phyloP scores from a whole-genome alignment of 2,113 vertebrate genomes.

The Eira barbara region DNA sequence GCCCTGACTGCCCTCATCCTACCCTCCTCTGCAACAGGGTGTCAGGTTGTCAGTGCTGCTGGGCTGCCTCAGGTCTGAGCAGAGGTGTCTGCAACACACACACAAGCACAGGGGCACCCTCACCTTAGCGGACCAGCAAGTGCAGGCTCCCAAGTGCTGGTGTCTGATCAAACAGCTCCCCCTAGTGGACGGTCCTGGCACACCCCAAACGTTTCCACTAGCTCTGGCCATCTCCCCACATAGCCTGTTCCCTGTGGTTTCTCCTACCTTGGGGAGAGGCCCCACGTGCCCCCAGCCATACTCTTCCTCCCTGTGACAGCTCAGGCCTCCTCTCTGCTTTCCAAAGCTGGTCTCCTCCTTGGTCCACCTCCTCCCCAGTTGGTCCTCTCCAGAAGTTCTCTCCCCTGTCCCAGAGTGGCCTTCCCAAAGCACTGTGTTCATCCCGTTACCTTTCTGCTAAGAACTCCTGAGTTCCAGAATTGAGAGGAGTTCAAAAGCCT shows the following conservation, averaged over 20 bases:
- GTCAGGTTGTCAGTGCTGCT: background rate
- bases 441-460: background rate
- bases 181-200: background rate
- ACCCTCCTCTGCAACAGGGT: background rate
- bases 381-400: background rate
- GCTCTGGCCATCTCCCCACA: background rate
- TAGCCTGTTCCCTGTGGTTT: background rate
- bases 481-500: background rate
- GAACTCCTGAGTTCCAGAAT: background rate
- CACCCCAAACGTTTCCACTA: background rate
- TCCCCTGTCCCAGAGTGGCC: too few species aligned
- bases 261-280: background rate
- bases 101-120: background rate
- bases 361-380: background rate
- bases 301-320: background rate
- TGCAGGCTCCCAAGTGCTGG: background rate
- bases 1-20: background rate
- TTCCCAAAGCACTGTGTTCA: background rate
- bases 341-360: background rate
- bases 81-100: accelerated
- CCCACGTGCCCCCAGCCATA: background rate
- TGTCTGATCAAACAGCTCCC: background rate
- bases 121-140: background rate
- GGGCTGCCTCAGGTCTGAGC: background rate
- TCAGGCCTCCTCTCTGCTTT: background rate